These are phyloP conservation scores for Homarus americanus DNA, from an alignment of 1,140 invertebrate genomes.

Conservation along the genomic window DNA sequence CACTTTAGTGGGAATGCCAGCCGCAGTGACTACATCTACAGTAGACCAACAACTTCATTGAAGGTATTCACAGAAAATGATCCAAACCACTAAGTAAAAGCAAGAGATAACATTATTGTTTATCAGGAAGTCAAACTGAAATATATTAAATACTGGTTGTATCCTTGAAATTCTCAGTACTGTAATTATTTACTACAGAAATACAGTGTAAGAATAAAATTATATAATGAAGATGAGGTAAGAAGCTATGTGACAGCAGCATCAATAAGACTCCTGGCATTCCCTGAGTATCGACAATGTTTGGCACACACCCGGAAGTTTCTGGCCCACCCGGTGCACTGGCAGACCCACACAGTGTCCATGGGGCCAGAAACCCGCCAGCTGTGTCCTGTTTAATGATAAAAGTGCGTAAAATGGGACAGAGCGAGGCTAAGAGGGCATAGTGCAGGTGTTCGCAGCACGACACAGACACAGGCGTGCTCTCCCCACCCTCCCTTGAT, in stretches of 20 bases:
- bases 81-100: too few relatives aligned
- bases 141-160: too few relatives aligned
- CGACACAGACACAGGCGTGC: slow-evolving; percentile 69
- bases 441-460: slow-evolving; percentile 65
- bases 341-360: background rate
- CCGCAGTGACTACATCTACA: too few relatives aligned
- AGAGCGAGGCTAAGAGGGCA: slow-evolving; percentile 68
- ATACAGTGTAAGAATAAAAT: too few relatives aligned
- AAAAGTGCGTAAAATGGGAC: slow-evolving; percentile 57
- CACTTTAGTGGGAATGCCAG: slow-evolving; percentile 55
- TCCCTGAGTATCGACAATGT: background rate
- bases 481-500: slow-evolving; percentile 34
- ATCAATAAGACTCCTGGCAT: background rate
- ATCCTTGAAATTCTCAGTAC: too few relatives aligned
- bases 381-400: slow-evolving; percentile 24
- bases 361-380: background rate
- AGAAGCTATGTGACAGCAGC: too few relatives aligned
- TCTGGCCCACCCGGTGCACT: background rate
- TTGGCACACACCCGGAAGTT: background rate
- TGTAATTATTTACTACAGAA: too few relatives aligned
- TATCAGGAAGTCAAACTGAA: too few relatives aligned
- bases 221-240: too few relatives aligned
- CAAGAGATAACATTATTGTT: too few relatives aligned
- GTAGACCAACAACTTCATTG: background rate
- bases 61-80: too few relatives aligned